Evolutionary conservation across 2,888 invertebrate species (phyloP).

Genomic region (Lasiommata megera): DNA sequence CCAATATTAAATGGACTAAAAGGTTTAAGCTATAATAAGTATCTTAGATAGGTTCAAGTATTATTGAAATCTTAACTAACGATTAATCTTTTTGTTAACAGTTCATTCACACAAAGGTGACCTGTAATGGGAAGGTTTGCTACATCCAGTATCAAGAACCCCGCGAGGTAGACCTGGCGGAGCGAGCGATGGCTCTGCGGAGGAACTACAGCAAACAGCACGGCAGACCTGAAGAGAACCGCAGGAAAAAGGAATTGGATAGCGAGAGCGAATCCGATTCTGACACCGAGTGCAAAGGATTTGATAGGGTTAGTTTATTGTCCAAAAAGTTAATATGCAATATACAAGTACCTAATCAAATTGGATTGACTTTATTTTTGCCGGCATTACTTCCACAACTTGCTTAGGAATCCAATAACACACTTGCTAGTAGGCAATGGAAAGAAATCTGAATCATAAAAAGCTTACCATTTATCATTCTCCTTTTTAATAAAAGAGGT

Average conservation of each 20-base stretch:
- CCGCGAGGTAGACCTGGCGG: constrained; percentile 43
- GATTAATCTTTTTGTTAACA: constrained; percentile 39
- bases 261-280: constrained; percentile 83
- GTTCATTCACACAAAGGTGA: constrained; percentile 58
- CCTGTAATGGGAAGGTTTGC: constrained; percentile 63
- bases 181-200: constrained; percentile 40
- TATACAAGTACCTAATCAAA: too few species aligned
- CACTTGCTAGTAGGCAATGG: too few species aligned
- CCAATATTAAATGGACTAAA: too few species aligned
- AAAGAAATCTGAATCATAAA: too few species aligned
- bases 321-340: neutral
- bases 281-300: constrained; percentile 77
- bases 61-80: neutral
- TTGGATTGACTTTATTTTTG: too few species aligned
- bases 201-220: constrained; percentile 74
- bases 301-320: constrained; percentile 67
- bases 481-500: too few species aligned
- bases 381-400: too few species aligned
- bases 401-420: too few species aligned
- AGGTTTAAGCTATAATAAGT: too few species aligned
- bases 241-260: constrained; percentile 65
- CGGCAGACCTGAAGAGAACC: constrained; percentile 63
- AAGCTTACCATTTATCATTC: too few species aligned
- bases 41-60: too few species aligned
- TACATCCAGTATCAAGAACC: constrained; percentile 50